Evolutionary conservation across 2,888 invertebrate genomes (phyloP).

Genomic region (Netelia fuscicornis): DNA sequence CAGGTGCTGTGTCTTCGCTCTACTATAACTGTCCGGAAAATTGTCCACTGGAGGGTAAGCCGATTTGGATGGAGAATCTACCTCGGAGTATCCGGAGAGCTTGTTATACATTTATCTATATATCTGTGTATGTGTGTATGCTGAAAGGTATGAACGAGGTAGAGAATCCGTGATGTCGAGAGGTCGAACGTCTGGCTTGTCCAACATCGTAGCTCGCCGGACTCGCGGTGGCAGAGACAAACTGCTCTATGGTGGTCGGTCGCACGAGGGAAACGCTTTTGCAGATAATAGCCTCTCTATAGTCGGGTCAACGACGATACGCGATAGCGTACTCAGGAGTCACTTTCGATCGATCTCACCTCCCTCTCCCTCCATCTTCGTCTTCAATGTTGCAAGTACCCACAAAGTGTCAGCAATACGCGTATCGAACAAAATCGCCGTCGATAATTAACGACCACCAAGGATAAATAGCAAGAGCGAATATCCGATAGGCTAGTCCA

Average conservation of each 20-base stretch:
- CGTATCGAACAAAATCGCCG: constrained; percentile 18
- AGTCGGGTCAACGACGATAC: constrained; percentile 69
- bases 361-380: constrained; percentile 35
- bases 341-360: constrained; percentile 61
- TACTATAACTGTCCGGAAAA: constrained; percentile 24
- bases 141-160: constrained; percentile 2
- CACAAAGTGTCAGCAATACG: background rate
- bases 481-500: no score
- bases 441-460: constrained; percentile 1
- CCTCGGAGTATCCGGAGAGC: constrained; percentile 25
- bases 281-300: constrained; percentile 64
- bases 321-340: constrained; percentile 57
- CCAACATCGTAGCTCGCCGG: constrained; percentile 17
- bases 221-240: constrained; percentile 32
- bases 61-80: constrained; percentile 41
- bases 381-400: background rate
- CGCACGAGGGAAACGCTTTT: constrained; percentile 58
- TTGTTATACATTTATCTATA: constrained; percentile 19
- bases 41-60: constrained; percentile 25
- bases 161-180: constrained; percentile 43
- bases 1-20: constrained; percentile 10
- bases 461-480: background rate
- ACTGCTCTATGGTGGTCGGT: constrained; percentile 28
- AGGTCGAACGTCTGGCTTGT: constrained; percentile 52
- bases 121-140: background rate